phyloP scores from a whole-genome alignment of 2,797 vertebrate genomes.

The Percopsis omiscomaycus region DNA sequence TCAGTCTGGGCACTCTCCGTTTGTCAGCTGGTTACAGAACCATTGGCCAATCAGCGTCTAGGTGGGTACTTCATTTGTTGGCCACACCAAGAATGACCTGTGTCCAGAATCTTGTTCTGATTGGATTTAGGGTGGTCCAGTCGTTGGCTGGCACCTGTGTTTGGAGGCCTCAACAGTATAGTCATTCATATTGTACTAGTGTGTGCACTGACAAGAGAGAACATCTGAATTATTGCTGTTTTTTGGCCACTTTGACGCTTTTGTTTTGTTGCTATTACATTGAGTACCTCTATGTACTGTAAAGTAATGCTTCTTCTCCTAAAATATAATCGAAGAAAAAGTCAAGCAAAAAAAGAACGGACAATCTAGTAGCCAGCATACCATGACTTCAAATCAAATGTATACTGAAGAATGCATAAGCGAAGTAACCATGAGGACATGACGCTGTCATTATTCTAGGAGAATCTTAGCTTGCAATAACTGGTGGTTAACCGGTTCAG shows the following conservation, averaged over 20 bases:
- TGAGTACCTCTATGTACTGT: slow-evolving; percentile 2
- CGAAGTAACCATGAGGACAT: no score
- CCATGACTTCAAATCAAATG: slow-evolving; percentile 40
- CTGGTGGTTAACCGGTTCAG: no score
- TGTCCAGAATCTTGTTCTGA: no score
- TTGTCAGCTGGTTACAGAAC: no score
- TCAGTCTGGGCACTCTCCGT: no score
- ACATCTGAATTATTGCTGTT: slow-evolving; percentile 70
- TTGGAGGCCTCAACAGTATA: slow-evolving; percentile 64
- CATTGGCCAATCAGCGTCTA: no score
- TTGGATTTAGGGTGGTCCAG: no score
- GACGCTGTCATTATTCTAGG: no score
- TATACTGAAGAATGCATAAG: not conserved
- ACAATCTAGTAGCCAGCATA: slow-evolving; percentile 58
- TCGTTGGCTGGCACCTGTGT: not conserved
- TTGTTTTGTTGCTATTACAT: slow-evolving; percentile 59
- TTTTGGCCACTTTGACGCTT: slow-evolving; percentile 59
- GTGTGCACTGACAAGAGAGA: slow-evolving; percentile 65
- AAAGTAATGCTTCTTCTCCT: slow-evolving; percentile 48
- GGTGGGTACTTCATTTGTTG: no score
- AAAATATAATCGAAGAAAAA: slow-evolving; percentile 27
- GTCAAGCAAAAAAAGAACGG: slow-evolving; percentile 40
- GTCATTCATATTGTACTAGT: slow-evolving; percentile 58
- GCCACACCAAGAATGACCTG: no score
- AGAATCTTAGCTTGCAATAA: no score